phyloP scores from a whole-genome alignment of 2,888 invertebrate species.

The Spodoptera exigua region DNA sequence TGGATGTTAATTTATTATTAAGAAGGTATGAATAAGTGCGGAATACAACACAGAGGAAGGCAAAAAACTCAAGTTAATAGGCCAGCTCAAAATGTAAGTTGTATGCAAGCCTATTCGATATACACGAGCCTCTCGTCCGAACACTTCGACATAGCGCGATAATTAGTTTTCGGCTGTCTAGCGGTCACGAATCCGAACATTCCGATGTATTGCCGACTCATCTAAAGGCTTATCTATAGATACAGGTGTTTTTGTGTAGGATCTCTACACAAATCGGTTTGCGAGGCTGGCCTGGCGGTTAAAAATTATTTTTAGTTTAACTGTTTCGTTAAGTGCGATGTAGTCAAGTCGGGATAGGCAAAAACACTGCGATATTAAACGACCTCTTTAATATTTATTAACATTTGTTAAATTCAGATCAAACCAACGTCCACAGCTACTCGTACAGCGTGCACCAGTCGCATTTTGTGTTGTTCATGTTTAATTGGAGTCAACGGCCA shows the following conservation, averaged over 20 bases:
- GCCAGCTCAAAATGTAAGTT: conserved; percentile 44
- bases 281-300: conserved; percentile 54
- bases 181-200: conserved; percentile 79
- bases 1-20: conserved; percentile 23
- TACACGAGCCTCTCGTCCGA: conserved; percentile 51
- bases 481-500: conserved; percentile 70
- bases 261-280: conserved; percentile 74
- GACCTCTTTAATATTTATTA: conserved; percentile 34
- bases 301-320: conserved; percentile 61
- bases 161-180: conserved; percentile 80
- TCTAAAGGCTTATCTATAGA: conserved; percentile 71
- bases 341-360: conserved; percentile 44
- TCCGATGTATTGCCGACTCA: conserved; percentile 80
- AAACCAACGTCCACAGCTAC: conserved; percentile 69
- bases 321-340: conserved; percentile 59
- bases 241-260: conserved; percentile 77
- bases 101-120: conserved; percentile 48
- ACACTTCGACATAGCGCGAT: conserved; percentile 70
- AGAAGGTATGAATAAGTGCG: conserved; percentile 12
- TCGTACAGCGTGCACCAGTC: conserved; percentile 66
- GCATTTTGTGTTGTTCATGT: conserved; percentile 62
- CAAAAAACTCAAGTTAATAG: conserved; percentile 33
- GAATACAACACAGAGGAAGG: conserved; percentile 11
- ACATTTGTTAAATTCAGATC: conserved; percentile 57
- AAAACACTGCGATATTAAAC: conserved; percentile 30